Conservation (phyloP, 64 coral and sea anemone species). For the Trachythela sp. region DNA sequence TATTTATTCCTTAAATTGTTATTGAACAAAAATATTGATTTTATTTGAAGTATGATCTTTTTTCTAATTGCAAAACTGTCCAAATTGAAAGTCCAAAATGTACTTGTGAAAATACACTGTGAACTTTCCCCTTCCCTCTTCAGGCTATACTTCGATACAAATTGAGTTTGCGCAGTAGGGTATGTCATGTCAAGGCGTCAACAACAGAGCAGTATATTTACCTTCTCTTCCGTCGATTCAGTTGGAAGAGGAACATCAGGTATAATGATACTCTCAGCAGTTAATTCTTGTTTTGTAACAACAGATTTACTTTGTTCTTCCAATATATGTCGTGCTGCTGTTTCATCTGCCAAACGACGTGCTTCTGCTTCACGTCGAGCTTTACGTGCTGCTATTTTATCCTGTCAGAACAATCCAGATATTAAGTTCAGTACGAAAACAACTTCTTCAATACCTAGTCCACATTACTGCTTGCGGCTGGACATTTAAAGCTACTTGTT, state of each 20-base stretch:
- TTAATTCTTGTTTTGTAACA: slow-evolving; percentile 66
- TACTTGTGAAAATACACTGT: too few species aligned
- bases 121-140: too few species aligned
- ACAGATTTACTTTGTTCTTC: slow-evolving; percentile 94
- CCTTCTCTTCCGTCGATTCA: slow-evolving; percentile 86
- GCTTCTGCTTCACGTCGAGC: slow-evolving; percentile 88
- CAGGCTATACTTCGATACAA: background rate
- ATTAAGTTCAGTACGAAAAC: background rate
- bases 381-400: slow-evolving; percentile 76
- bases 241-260: slow-evolving; percentile 76
- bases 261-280: slow-evolving; percentile 73
- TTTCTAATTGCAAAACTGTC: too few species aligned
- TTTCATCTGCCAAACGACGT: slow-evolving; percentile 68
- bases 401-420: slow-evolving; percentile 20
- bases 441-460: background rate
- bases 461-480: background rate
- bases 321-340: slow-evolving; percentile 75
- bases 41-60: too few species aligned
- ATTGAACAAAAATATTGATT: too few species aligned
- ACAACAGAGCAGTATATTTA: slow-evolving; percentile 10
- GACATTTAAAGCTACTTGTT: too few species aligned
- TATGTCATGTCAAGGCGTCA: too few species aligned
- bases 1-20: too few species aligned
- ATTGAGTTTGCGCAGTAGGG: background rate
- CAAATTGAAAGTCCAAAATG: too few species aligned